Evolutionary conservation across 2,888 invertebrate genomes (phyloP).

Genomic region (Ceratothoa steindachneri): DNA sequence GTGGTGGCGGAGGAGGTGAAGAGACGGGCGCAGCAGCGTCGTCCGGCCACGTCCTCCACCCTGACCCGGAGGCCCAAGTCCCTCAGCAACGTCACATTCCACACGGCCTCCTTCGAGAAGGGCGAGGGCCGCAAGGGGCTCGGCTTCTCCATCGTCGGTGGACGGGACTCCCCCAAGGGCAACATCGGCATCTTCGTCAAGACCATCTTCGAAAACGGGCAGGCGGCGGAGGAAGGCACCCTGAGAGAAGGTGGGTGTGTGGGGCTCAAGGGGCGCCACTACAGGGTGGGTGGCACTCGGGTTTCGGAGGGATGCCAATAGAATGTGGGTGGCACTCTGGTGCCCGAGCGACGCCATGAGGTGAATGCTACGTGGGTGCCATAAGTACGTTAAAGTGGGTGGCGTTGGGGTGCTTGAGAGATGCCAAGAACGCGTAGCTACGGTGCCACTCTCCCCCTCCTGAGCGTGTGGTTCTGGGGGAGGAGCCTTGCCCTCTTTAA

Average conservation of each 20-base stretch:
- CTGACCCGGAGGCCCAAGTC: slow-evolving; percentile 51
- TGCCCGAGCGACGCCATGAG: not conserved
- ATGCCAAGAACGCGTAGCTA: too few relatives aligned
- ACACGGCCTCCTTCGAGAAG: slow-evolving; percentile 68
- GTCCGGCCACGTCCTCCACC: slow-evolving; percentile 32
- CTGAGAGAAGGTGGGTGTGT: slow-evolving; percentile 40
- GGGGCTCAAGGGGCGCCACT: not conserved
- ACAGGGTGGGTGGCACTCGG: not conserved
- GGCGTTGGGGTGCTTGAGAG: too few relatives aligned
- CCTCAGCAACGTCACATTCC: slow-evolving; percentile 51
- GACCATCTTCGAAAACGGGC: slow-evolving; percentile 43
- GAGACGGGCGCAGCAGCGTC: slow-evolving; percentile 20
- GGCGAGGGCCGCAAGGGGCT: slow-evolving; percentile 78
- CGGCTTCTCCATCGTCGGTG: slow-evolving; percentile 86
- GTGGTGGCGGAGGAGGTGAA: too few relatives aligned
- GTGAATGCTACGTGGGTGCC: too few relatives aligned
- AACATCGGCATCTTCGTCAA: slow-evolving; percentile 46
- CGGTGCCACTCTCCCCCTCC: too few relatives aligned
- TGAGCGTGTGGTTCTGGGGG: too few relatives aligned
- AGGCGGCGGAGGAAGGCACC: slow-evolving; percentile 44
- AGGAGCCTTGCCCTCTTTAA: too few relatives aligned
- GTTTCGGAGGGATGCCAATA: not conserved
- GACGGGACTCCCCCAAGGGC: slow-evolving; percentile 76
- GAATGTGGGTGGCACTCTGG: not conserved
- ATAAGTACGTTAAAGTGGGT: too few relatives aligned